Percentiles rank a stretch among this genome's conserved stretches.
phyloP scores from a whole-genome alignment of 2,113 vertebrate genomes.

The Cyanoramphus novaezelandiae region DNA sequence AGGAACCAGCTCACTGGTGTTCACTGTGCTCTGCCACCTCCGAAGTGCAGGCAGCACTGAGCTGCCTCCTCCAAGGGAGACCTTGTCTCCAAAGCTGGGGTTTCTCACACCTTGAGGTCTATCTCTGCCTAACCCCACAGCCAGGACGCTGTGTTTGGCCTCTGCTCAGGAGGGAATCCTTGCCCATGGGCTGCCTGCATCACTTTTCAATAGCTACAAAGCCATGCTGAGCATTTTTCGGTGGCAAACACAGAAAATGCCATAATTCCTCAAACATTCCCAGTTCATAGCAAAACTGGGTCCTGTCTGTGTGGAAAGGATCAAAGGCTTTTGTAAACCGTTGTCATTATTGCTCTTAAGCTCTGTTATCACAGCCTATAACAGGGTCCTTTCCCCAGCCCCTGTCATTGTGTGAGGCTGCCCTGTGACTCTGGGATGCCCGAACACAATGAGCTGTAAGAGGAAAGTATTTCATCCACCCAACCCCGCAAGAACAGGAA shows the following conservation, averaged over 20 bases:
- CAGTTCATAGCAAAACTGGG: neutral
- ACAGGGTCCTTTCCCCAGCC: neutral
- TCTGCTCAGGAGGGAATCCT: neutral
- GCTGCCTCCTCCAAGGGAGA: neutral
- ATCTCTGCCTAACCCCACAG: neutral
- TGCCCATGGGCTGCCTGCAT: neutral
- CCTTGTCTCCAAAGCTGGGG: neutral
- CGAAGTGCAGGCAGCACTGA: neutral
- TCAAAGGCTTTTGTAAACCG: neutral
- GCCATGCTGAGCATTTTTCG: neutral
- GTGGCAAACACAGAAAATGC: neutral
- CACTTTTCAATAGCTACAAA: neutral
- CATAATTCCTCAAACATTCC: rapidly evolving
- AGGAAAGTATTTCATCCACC: neutral
- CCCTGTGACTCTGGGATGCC: neutral
- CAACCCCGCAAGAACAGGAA: neutral
- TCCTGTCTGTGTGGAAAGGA: neutral
- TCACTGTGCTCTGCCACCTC: neutral
- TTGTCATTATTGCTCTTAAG: neutral
- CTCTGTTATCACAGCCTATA: neutral
- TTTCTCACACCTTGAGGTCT: neutral
- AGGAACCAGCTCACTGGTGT: neutral
- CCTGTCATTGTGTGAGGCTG: rapidly evolving
- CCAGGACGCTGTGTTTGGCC: neutral
- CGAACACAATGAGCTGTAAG: neutral